Base-by-base conservation (phyloP, 2,888 invertebrate species). In the Limnephilus auricula region DNA sequence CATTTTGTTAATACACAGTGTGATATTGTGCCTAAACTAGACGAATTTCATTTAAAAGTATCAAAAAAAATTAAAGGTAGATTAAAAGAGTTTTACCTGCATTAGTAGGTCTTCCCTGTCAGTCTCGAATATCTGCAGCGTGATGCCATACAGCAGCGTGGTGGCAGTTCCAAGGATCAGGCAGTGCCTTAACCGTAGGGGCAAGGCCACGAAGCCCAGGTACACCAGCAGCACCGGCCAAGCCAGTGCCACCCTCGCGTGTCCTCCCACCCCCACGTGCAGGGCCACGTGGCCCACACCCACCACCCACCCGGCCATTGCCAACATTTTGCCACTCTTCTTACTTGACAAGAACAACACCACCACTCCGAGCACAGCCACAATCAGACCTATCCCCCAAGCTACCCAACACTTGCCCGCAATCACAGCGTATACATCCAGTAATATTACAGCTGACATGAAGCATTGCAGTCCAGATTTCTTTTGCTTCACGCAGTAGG, bases 141-240 rank as follows among this genome's bases (percentile, higher is more conserved):
- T 95, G 45, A 96, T 95, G 92, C 97, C 94, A 94, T 97, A 97
- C n/a, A 96, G 95, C 45, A 96, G 95, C 93, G 96, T 97, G 25
- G 97, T 97, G 91, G 96, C 96, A 32, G 96, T 93, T 86, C 97
- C 97, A 92, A 97, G 95, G 87, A 97, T 95, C 80, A 96, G 95
- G 94, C 97, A 97, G 93, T 96, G 96, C 83, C 97, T 95, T 80
- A 98, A 94, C 90, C 97, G 96, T 91, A 98, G 95, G 0, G 98
- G 98, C 93, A 98, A 94, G 30, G 97, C 97, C 90, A 97, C 97
- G 94, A 97, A 98, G 88, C 97, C 97, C 93, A 97, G 95, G 79
- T 91, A 97, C 89, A 96, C 96, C 92, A 97, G 94, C 93, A 96
- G 96, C 91, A 78, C 78, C 25, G 78, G 86, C 87, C 87, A 88